phyloP scores from a whole-genome alignment of 1,140 invertebrate genomes.

The Heliothis virescens region DNA sequence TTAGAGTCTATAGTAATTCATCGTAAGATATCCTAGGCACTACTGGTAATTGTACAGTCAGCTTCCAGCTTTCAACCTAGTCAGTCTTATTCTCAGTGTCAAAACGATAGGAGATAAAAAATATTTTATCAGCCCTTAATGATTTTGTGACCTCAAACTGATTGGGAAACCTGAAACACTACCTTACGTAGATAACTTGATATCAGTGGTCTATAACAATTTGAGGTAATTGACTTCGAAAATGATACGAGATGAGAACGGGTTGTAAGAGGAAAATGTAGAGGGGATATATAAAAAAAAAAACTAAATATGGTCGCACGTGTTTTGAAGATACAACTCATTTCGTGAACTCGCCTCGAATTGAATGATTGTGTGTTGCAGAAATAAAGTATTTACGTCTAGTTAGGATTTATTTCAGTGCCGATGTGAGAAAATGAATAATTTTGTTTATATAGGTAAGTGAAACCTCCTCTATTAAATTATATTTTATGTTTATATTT shows the following conservation, averaged over 20 bases:
- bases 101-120: too few species aligned
- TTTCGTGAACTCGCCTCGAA: conserved; percentile 23
- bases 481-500: neutral
- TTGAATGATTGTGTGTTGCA: conserved; percentile 23
- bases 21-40: too few species aligned
- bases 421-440: conserved; percentile 7
- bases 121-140: neutral
- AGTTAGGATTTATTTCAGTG: neutral
- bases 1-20: too few species aligned
- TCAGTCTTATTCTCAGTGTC: too few species aligned
- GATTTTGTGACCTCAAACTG: neutral
- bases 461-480: neutral
- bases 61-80: too few species aligned
- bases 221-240: neutral
- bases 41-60: too few species aligned
- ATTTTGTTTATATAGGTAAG: conserved; percentile 24
- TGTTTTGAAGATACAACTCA: conserved; percentile 34
- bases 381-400: neutral
- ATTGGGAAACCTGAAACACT: neutral
- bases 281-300: conserved; percentile 31
- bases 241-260: conserved; percentile 29
- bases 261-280: conserved; percentile 38
- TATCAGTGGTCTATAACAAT: conserved; percentile 5
- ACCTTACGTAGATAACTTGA: neutral
- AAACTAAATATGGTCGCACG: conserved; percentile 23